A percentile compares a stretch with the other conserved stretches of the same genome.
These are phyloP conservation scores for Dicerorhinus sumatrensis DNA, from an alignment of 2,113 vertebrate species.

Conservation along the genomic window DNA sequence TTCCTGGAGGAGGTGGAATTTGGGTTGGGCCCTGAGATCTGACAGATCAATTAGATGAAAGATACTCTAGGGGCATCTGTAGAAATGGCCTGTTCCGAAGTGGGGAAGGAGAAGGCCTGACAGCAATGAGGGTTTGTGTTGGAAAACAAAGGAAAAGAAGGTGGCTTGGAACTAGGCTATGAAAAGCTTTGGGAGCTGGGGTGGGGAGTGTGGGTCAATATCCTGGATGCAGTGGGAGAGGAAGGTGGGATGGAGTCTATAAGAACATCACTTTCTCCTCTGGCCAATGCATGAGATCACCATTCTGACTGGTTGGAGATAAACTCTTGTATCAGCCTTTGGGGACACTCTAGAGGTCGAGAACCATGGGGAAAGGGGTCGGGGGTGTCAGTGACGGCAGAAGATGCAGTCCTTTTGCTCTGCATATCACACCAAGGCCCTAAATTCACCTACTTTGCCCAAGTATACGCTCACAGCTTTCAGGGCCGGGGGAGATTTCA, in stretches of 20 bases:
- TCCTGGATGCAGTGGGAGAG: background rate
- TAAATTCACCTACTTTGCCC: background rate
- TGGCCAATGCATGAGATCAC: background rate
- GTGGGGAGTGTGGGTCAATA: too few relatives aligned
- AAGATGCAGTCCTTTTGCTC: background rate
- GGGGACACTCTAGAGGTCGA: background rate
- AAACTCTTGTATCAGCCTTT: background rate
- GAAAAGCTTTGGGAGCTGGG: background rate
- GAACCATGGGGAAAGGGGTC: background rate
- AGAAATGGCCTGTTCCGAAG: background rate
- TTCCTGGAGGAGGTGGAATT: background rate
- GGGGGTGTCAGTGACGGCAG: background rate
- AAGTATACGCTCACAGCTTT: background rate
- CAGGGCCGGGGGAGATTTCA: background rate
- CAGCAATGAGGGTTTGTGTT: background rate
- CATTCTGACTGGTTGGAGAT: background rate
- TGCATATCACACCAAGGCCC: background rate
- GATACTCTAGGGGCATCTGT: background rate
- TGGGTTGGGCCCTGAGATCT: background rate
- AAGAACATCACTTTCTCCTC: background rate
- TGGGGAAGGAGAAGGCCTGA: background rate
- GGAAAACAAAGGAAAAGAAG: background rate
- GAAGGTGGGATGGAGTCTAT: background rate
- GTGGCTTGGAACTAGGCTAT: background rate
- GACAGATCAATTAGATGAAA: background rate